Evolutionary conservation across 2,113 vertebrate genomes (phyloP), one percentile per base, ranked within the genome.

Genomic region (Amia ocellicauda): DNA sequence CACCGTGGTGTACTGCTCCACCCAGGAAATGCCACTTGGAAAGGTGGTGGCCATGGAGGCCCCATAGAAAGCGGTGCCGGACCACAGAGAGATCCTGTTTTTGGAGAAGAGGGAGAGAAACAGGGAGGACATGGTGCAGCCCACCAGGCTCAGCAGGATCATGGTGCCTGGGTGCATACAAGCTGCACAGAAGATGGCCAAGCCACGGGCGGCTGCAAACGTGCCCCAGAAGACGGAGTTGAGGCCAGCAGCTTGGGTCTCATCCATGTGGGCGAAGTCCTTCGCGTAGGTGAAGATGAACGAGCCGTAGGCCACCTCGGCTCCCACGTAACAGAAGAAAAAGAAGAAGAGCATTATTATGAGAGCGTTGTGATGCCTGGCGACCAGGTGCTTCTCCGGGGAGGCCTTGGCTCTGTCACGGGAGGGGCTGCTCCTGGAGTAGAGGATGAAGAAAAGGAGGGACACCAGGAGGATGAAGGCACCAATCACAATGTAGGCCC

Each of bases 11-110:
- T 98, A 97, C 85, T 98, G 97, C 63, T 98, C 94, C 22, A 93
- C 47, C 97, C 97, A 99, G 26, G 95, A 91, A 31, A 99, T 76
- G 0, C 97, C 94, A 0, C 94, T 96, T 69, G 97, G 97, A 69
- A 98, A 98, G 0, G 87, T 90, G 58, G 91, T 81, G 0, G 96
- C 91, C 95, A 98, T 92, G 0, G 95, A 98, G 0, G 90, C 90
- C 0, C 97, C 96, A 0, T 98, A 99, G 13, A 94, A 63, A 0
- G 85, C 82, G 0, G 80, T 92, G 9, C 91, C 91, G 0, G 62
- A 5, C 96, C 96, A 99, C 42, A 99, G 82, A 0, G 66, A 78
- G 3, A 69, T n/a, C 0, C 2, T 41, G 47, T 71, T 66, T 7
- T 9, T 68, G 7, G 79, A 73, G 14, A 95, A 92, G 66, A 96